Evolutionary conservation across 2,888 invertebrate species (phyloP).

Genomic region (Proisotoma minuta): DNA sequence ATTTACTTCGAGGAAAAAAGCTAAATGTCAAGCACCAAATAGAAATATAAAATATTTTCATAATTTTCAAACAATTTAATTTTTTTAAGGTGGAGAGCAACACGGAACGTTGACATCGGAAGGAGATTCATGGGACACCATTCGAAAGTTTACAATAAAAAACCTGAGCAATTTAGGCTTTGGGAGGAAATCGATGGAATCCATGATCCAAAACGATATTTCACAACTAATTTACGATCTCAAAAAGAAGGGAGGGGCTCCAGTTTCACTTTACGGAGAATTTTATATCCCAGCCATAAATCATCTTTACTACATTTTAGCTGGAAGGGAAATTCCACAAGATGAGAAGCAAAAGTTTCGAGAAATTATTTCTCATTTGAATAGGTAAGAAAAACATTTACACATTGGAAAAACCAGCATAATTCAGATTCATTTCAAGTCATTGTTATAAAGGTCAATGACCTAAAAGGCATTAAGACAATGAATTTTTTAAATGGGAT

Average conservation of each 20-base stretch:
- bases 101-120: background rate
- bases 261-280: background rate
- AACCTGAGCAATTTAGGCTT: background rate
- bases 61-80: too few species aligned
- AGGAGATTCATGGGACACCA: background rate
- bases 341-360: background rate
- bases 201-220: background rate
- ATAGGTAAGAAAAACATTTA: background rate
- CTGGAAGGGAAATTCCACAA: background rate
- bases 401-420: background rate
- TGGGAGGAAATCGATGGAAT: background rate
- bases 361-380: background rate
- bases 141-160: background rate
- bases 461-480: background rate
- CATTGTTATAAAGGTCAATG: background rate
- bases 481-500: background rate
- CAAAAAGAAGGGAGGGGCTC: background rate
- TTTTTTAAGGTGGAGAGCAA: background rate
- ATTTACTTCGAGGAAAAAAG: too few species aligned
- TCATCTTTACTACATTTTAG: background rate
- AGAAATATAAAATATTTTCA: too few species aligned
- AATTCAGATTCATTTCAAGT: background rate
- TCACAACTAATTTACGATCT: background rate
- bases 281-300: background rate
- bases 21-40: too few species aligned